Percentiles rank a stretch among this genome's conserved stretches.
These are phyloP conservation scores for Asteroscopus sphinx DNA, from an alignment of 2,888 invertebrate genomes.

Conservation along the genomic window DNA sequence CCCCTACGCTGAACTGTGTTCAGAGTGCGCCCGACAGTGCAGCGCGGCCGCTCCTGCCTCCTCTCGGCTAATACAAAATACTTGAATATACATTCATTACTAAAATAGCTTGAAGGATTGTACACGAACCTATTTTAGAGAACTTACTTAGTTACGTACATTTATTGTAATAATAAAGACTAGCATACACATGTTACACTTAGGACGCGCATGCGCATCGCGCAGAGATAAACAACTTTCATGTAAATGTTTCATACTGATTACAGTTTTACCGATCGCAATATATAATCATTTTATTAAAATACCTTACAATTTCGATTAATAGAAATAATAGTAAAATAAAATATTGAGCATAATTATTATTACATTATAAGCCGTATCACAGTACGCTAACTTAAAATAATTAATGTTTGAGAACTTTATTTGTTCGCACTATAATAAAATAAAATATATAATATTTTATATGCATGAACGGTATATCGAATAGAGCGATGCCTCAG, in stretches of 20 bases:
- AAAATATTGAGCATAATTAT: slow-evolving; percentile 83
- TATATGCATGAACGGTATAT: slow-evolving; percentile 38
- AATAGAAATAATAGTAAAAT: slow-evolving; percentile 71
- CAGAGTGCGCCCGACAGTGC: background rate
- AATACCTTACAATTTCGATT: slow-evolving; percentile 69
- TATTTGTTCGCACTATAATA: slow-evolving; percentile 50
- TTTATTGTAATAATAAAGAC: slow-evolving; percentile 84
- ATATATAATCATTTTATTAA: slow-evolving; percentile 60
- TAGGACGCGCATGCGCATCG: background rate
- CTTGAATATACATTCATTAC: slow-evolving; percentile 72
- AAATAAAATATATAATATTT: slow-evolving; percentile 41
- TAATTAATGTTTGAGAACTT: slow-evolving; percentile 63
- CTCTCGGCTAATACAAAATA: slow-evolving; percentile 65
- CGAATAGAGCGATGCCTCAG: slow-evolving; percentile 27
- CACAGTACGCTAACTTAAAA: slow-evolving; percentile 86
- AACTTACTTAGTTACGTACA: slow-evolving; percentile 76
- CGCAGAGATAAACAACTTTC: slow-evolving; percentile 10
- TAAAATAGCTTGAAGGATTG: slow-evolving; percentile 72
- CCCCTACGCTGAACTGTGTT: slow-evolving; percentile 4
- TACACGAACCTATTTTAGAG: slow-evolving; percentile 71
- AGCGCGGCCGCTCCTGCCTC: background rate
- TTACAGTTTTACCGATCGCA: slow-evolving; percentile 43
- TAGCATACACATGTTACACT: slow-evolving; percentile 86
- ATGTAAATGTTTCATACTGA: slow-evolving; percentile 45
- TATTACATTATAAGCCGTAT: slow-evolving; percentile 83